Base-by-base conservation (phyloP, 2,888 invertebrate species). In the Temnothorax ravouxi region DNA sequence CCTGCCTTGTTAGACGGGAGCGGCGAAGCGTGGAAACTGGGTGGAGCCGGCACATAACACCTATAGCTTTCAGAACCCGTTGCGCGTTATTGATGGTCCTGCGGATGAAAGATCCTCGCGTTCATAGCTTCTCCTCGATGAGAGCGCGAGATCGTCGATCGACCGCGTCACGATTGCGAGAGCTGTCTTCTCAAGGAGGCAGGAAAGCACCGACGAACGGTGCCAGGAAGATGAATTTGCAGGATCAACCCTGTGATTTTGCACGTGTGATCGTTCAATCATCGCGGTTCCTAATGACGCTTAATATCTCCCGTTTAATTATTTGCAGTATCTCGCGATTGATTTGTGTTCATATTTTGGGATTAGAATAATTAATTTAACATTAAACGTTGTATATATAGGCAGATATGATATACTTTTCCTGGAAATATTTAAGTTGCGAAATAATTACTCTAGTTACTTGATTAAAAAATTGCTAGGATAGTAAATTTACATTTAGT, bases 61-160 rank as follows among this genome's bases (percentile, higher is more conserved):
- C 91, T 87, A 86, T 91, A 84, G 84, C 85, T 75, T 82, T 83
- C 83, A 85, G 86, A 79, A 87, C 82, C 87, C 90, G 88, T 86
- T 91, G 81, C 77, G 76, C 84, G 88, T 93, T 93, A 93, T 93
- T 93, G 92, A 93, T 93, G 92, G 90, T 88, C 87, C 81, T 76
- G 81, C 84, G 86, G 83, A 88, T 79, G 83, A 74, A 88, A 82
- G 79, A 71, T 52, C 66, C 71, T 47, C 38, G 56, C 85, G 67
- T 41, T 52, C 34, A 52, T 54, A 29, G 75, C 69, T 74, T 59
- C 80, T 71, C 66, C 66, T 85, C 56, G 77, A 75, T 25, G 41
- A 66, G 61, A 81, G 54, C 34, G 67, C 81, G 61, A 82, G 82
- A 67, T 80, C 50, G 81, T 50, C 47, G 59, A 83, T 80, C 79